These are phyloP conservation scores for Diuraphis noxia DNA, from an alignment of 1,140 invertebrate genomes.

Conservation along the genomic window DNA sequence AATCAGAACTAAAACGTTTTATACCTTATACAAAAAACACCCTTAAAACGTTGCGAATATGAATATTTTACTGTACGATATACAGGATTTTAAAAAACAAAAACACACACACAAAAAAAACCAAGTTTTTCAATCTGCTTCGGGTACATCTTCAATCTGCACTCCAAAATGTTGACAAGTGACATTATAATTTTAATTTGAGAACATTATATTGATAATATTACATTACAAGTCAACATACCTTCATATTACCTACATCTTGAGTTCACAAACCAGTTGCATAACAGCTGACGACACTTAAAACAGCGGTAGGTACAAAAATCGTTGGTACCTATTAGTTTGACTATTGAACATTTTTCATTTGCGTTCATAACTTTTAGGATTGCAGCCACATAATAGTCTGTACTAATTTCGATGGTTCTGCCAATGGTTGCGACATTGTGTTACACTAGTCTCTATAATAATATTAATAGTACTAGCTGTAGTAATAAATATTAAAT, in stretches of 20 bases:
- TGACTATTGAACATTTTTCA: neutral
- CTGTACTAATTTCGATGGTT: neutral
- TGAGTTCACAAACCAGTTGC: too few species aligned
- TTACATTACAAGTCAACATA: too few species aligned
- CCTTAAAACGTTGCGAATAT: neutral
- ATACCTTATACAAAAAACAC: neutral
- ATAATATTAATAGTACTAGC: too few species aligned
- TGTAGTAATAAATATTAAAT: too few species aligned
- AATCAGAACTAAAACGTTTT: neutral
- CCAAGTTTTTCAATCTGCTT: neutral
- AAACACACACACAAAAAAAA: neutral
- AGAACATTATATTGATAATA: too few species aligned
- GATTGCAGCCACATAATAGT: neutral
- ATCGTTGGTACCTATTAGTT: neutral
- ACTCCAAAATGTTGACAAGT: neutral
- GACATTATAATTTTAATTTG: neutral
- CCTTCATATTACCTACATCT: too few species aligned
- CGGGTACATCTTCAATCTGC: neutral
- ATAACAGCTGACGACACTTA: neutral
- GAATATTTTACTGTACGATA: neutral
- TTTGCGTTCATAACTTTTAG: neutral
- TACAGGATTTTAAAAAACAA: neutral
- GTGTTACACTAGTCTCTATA: neutral
- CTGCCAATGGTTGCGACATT: neutral
- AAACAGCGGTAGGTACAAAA: neutral